Conservation (phyloP, 2,888 invertebrate genomes). For the Erpobdella octoculata region DNA sequence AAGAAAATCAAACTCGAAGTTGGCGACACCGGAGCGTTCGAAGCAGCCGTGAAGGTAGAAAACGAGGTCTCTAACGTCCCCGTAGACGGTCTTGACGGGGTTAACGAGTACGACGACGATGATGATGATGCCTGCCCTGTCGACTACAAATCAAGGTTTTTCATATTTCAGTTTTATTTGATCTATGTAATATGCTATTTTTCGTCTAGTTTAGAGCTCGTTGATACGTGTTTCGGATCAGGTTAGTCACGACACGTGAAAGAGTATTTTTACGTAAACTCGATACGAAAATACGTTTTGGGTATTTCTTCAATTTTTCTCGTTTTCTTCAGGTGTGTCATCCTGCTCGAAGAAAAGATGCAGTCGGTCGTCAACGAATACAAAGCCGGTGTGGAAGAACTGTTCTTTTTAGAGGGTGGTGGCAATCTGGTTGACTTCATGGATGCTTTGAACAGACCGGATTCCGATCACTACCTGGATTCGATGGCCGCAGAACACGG, state of each 20-base stretch:
- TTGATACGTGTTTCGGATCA: neutral
- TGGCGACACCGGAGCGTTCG: conserved; percentile 10
- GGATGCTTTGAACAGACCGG: conserved; percentile 20
- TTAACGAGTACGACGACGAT: neutral
- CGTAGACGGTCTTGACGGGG: neutral
- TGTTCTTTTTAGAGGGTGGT: conserved; percentile 25
- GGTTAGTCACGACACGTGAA: neutral
- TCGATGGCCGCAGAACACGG: neutral
- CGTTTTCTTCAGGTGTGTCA: conserved; percentile 6
- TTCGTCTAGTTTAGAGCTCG: neutral
- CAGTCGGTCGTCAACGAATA: neutral
- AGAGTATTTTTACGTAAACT: neutral
- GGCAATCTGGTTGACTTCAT: conserved; percentile 24
- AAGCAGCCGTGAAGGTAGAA: neutral
- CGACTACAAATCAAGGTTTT: conserved; percentile 20
- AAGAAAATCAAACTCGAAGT: conserved; percentile 30
- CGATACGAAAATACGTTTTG: neutral
- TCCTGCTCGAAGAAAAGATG: conserved; percentile 18
- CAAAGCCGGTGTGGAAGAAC: conserved; percentile 14
- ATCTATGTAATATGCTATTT: no score
- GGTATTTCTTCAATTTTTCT: neutral
- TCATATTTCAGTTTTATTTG: no score
- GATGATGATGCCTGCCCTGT: conserved; percentile 8
- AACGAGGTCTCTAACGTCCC: neutral
- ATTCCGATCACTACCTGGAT: neutral